Base-by-base conservation (phyloP, 2,888 invertebrate genomes). In the Brenthis daphne region DNA sequence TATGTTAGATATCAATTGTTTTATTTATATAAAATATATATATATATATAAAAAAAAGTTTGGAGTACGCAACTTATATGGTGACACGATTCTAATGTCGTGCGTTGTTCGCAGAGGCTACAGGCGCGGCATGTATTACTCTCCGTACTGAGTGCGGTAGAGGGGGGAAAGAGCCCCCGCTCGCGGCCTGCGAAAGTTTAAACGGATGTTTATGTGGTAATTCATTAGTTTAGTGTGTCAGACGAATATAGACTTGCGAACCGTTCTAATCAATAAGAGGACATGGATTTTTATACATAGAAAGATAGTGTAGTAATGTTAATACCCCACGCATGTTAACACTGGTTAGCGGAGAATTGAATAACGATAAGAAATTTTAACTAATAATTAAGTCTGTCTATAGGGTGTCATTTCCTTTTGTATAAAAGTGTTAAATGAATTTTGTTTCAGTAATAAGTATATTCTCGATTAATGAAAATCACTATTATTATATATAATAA, bases 51-150 rank as follows among this genome's bases (percentile, higher is more conserved):
- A n/a, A n/a, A n/a, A 53, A 51, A 1, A 16, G 29, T 33, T n/a
- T 37, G 37, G 53, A 53, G 48, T 63, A 16, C 6, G 20, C 53
- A 63, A 53, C 20, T 53, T 53, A 51, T 60, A 53, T 37, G 51
- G n/a, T 51, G 61, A 33, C 51, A 61, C 61, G 37, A 51, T 64
- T 67, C 73, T 79, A 85, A 88, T 82, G 78, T 80, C 79, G 81
- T 85, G 85, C 79, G 89, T 90, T 93, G 90, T 93, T 94, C 92
- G 87, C 93, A 95, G 95, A 94, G 94, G 94, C 85, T 94, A 91
- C 92, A 94, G 95, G 89, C 94, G 96, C 86, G 95, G 95, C 86
- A 87, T 86, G 81, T 95, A 94, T 93, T 95, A 94, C 90, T 93
- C 93, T 84, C 95, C 95, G 77, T 95, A 95, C 94, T 96, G 94